Evolutionary conservation across 1,140 invertebrate genomes (phyloP).

Genomic region (Capitella teleta): DNA sequence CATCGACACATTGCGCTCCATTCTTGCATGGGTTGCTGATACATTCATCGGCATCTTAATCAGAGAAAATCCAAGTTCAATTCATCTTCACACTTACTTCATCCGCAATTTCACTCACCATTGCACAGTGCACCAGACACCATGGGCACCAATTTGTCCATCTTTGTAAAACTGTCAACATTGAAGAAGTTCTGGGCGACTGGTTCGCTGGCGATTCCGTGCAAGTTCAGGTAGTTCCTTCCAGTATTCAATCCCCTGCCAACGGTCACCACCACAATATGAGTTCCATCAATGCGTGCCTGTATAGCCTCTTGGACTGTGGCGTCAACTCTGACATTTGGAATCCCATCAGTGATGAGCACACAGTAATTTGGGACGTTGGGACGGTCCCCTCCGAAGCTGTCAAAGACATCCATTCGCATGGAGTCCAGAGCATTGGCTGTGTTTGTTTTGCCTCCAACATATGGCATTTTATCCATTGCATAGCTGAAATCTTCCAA

Average conservation of each 20-base stretch:
- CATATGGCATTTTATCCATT: constrained; percentile 4
- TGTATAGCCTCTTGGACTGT: constrained; percentile 3
- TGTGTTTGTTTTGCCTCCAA: constrained; percentile 9
- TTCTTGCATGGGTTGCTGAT: constrained; percentile 11
- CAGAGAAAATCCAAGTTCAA: not conserved
- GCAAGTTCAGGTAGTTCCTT: constrained; percentile 10
- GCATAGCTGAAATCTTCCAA: constrained; percentile 10
- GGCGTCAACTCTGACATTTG: not conserved
- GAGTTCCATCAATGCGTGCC: constrained; percentile 1
- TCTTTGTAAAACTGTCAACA: not conserved
- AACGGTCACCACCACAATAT: constrained; percentile 7
- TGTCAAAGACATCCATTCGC: constrained; percentile 1
- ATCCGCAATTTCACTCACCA: not conserved
- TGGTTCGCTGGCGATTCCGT: constrained; percentile 7
- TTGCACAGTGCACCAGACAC: constrained; percentile 10
- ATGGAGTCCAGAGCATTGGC: constrained; percentile 3
- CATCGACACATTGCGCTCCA: constrained; percentile 11
- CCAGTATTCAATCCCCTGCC: constrained; percentile 5
- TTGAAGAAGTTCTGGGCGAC: constrained; percentile 11
- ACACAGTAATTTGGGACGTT: constrained; percentile 7
- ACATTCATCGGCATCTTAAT: constrained; percentile 6
- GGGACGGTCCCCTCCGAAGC: constrained; percentile 1
- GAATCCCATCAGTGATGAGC: constrained; percentile 8
- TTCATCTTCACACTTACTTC: too few relatives aligned
- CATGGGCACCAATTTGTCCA: not conserved